Conservation (phyloP, 2,888 invertebrate genomes). For the Melieria picta region DNA sequence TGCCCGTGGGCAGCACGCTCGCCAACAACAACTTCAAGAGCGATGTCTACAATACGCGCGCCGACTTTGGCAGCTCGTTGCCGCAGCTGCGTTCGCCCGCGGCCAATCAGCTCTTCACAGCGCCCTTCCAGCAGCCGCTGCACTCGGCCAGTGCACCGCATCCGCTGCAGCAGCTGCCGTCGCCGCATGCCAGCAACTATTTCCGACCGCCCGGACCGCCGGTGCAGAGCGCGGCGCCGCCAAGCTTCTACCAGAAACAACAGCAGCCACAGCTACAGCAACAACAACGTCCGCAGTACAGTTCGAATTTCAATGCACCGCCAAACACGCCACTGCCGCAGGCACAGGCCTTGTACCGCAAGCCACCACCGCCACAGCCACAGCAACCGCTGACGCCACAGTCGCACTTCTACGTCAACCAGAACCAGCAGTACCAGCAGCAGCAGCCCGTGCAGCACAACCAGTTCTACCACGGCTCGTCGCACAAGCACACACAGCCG, state of each 20-base stretch:
- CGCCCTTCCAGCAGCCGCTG: slow-evolving; percentile 37
- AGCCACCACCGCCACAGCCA: slow-evolving; percentile 26
- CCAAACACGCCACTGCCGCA: slow-evolving; percentile 37
- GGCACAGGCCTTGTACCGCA: slow-evolving; percentile 44
- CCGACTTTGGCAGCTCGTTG: slow-evolving; percentile 48
- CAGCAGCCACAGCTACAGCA: slow-evolving; percentile 26
- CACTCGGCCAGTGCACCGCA: neutral
- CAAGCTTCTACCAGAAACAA: slow-evolving; percentile 5
- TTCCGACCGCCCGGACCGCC: slow-evolving; percentile 44
- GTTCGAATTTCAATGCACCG: slow-evolving; percentile 38
- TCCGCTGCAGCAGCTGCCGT: slow-evolving; percentile 51
- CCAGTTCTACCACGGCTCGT: slow-evolving; percentile 35
- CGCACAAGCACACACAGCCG: slow-evolving; percentile 38
- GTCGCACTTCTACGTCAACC: slow-evolving; percentile 19
- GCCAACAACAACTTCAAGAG: slow-evolving; percentile 24
- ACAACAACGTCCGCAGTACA: slow-evolving; percentile 39
- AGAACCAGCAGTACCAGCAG: slow-evolving; percentile 39
- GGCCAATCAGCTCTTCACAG: slow-evolving; percentile 45
- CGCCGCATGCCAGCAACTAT: slow-evolving; percentile 46
- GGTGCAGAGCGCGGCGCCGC: neutral
- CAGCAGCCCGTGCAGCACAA: slow-evolving; percentile 38
- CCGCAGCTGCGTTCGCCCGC: slow-evolving; percentile 42
- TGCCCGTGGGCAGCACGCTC: slow-evolving; percentile 52
- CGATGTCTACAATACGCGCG: slow-evolving; percentile 46
- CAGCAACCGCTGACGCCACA: slow-evolving; percentile 38